Evolutionary conservation across 2,113 vertebrate species (phyloP).

Genomic region (Salvator merianae): DNA sequence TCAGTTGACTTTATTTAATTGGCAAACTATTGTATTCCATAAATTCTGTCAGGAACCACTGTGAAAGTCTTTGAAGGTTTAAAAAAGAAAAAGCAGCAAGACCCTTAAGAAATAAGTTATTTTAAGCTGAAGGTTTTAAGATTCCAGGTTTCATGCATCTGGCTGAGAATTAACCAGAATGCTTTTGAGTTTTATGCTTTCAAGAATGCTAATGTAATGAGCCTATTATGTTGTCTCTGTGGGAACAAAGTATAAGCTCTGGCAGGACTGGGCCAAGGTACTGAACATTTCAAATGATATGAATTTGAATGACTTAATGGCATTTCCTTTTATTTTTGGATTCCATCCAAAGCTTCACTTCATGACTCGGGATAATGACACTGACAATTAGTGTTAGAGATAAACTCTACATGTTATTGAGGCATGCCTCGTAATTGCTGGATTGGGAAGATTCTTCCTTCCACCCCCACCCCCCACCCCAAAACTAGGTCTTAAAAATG

Average conservation of each 20-base stretch:
- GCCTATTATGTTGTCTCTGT: slow-evolving; percentile 42
- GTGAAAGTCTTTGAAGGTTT: slow-evolving; percentile 54
- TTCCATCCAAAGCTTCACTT: slow-evolving; percentile 46
- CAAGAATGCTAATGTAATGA: slow-evolving; percentile 43
- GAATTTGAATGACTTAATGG: slow-evolving; percentile 43
- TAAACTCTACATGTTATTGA: slow-evolving; percentile 38
- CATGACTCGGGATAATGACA: slow-evolving; percentile 44
- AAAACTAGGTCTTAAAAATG: slow-evolving; percentile 44
- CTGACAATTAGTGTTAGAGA: slow-evolving; percentile 59
- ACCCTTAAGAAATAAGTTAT: slow-evolving; percentile 52
- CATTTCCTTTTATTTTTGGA: slow-evolving; percentile 44
- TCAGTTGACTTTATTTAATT: slow-evolving; percentile 70
- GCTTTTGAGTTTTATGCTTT: slow-evolving; percentile 37
- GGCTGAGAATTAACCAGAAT: slow-evolving; percentile 47
- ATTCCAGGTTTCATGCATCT: slow-evolving; percentile 43
- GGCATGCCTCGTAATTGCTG: slow-evolving; percentile 47
- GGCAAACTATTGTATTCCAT: slow-evolving; percentile 66
- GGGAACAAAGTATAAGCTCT: slow-evolving; percentile 26
- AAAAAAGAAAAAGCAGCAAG: slow-evolving; percentile 61
- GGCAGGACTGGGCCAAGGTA: slow-evolving; percentile 22
- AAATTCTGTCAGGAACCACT: slow-evolving; percentile 63
- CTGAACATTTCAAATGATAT: neutral
- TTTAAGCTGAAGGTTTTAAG: slow-evolving; percentile 60
- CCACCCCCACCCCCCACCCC: neutral
- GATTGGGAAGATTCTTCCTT: neutral